Conservation (phyloP, 2,113 vertebrate species). For the Tetrao urogallus region DNA sequence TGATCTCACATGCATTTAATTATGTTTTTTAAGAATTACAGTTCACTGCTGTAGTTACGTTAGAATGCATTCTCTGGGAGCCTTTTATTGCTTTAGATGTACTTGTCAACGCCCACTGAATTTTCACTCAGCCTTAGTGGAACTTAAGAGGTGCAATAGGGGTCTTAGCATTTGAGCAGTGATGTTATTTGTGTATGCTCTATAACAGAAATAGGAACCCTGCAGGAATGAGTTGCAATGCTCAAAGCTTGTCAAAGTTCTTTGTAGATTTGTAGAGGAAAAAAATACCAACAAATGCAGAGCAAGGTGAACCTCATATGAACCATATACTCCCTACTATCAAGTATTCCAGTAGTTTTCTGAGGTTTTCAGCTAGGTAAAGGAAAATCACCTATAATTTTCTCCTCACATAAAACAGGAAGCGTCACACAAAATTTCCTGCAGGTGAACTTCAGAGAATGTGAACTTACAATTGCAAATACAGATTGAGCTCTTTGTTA, state of each 20-base stretch:
- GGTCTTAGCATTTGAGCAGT: neutral
- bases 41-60: neutral
- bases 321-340: neutral
- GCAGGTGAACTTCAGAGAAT: neutral
- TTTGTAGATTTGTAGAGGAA: neutral
- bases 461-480: neutral
- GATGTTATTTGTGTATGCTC: neutral
- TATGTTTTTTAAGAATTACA: neutral
- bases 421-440: neutral
- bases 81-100: neutral
- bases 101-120: neutral
- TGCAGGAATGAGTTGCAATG: neutral
- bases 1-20: neutral
- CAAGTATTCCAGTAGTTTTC: neutral
- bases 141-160: neutral
- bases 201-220: neutral
- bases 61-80: neutral
- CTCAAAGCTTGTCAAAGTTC: neutral
- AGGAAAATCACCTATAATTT: neutral
- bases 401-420: neutral
- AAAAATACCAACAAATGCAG: neutral
- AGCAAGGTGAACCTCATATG: neutral
- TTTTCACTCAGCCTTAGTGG: neutral
- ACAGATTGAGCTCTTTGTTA: neutral
- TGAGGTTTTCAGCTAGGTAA: neutral